Evolutionary conservation across 2,113 vertebrate genomes (phyloP).

Genomic region (Athene cunicularia): DNA sequence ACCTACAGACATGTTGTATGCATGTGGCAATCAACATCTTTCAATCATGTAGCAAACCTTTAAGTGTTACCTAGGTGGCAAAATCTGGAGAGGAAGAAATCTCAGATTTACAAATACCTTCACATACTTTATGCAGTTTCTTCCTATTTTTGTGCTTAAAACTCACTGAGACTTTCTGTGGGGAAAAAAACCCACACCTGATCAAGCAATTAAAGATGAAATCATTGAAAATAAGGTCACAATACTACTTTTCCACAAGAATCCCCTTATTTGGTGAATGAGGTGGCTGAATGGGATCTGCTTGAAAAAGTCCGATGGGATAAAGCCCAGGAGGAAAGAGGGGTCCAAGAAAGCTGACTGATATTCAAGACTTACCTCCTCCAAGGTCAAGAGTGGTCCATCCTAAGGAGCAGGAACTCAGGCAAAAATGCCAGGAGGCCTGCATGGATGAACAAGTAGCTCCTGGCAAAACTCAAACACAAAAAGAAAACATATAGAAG

Average conservation of each 20-base stretch:
- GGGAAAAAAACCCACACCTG: neutral
- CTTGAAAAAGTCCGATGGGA: neutral
- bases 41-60: neutral
- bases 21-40: neutral
- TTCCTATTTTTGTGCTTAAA: neutral
- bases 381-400: neutral
- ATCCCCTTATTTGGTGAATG: neutral
- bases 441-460: neutral
- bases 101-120: neutral
- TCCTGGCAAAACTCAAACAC: neutral
- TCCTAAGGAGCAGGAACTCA: neutral
- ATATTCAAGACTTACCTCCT: neutral
- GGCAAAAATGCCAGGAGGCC: neutral
- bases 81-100: neutral
- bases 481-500: neutral
- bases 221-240: neutral
- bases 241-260: neutral
- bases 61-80: neutral
- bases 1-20: neutral
- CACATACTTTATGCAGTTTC: neutral
- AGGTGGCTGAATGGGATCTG: neutral
- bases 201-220: neutral
- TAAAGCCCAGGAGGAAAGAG: neutral
- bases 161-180: neutral
- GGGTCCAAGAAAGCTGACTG: neutral